A percentile compares a stretch with the other conserved stretches of the same genome.
These are phyloP conservation scores for Pteria penguin DNA, from an alignment of 2,888 invertebrate species.

Conservation along the genomic window DNA sequence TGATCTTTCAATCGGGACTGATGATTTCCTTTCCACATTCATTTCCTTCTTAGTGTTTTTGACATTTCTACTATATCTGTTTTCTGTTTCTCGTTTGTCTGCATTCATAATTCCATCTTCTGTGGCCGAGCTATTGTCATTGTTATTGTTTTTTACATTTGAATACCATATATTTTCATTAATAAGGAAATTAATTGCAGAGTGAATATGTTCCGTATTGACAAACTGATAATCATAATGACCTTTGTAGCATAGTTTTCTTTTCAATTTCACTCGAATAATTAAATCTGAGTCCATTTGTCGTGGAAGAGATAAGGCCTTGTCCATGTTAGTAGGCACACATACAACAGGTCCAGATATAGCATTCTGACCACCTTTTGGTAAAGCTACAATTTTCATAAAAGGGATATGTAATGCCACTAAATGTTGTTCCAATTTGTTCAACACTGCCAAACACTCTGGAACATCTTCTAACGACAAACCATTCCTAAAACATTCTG, in stretches of 20 bases:
- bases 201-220: not conserved
- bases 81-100: not conserved
- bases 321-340: constrained; percentile 48
- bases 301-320: constrained; percentile 39
- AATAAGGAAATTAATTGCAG: not conserved
- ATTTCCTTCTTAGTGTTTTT: not conserved
- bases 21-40: not conserved
- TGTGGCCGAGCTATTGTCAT: too few species aligned
- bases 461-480: constrained; percentile 31
- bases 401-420: constrained; percentile 48
- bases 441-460: constrained; percentile 35
- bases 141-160: too few species aligned
- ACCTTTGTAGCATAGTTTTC: constrained; percentile 26
- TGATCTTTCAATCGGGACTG: constrained; percentile 33
- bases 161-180: too few species aligned
- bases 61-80: not conserved
- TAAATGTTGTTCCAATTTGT: constrained; percentile 51
- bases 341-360: constrained; percentile 53
- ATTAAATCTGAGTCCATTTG: constrained; percentile 19
- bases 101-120: too few species aligned
- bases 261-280: constrained; percentile 47
- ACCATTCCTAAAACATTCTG: too few species aligned
- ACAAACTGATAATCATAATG: constrained; percentile 15
- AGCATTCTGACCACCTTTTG: constrained; percentile 47
- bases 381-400: constrained; percentile 49